Base-by-base conservation (phyloP, 1,140 invertebrate species). In the Aphelenchoides avenae region DNA sequence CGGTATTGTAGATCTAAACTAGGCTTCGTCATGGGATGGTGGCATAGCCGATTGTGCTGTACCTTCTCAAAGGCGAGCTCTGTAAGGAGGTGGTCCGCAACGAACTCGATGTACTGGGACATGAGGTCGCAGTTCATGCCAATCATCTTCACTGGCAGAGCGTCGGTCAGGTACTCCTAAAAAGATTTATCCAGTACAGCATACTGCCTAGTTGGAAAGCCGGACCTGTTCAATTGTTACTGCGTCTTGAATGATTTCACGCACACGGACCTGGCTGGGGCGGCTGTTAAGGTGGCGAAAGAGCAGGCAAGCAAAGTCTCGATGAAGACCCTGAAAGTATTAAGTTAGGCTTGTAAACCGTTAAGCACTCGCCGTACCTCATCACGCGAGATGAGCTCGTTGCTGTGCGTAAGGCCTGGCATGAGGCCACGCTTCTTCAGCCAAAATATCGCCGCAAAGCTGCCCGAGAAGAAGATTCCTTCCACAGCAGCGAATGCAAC, bases 401-500 rank as follows among this genome's bases (percentile, higher is more conserved):
- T 99, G 69, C 91, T 95, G 79, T 98, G 98, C 0, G 94, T 97
- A 11, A 99, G 80, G 11, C 95, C 95, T 31, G 94, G 94, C 94
- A 99, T 97, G 0, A 96, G 81, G 4, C 93, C 93, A 52, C 94
- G 81, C 73, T 98, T 98, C 78, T 98, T 98, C 5, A 99, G 77
- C 95, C 95, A 99, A 78, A 98, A 99, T 56, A 99, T 98, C 0
- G 94, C 84, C n/a, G 94, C 94, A 82, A 99, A 99, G 75, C 91
- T 94, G 20, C 95, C 95, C 26, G 79, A 81, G 66, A 83, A 83
- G 47, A 75, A 75, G 9, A 75, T 71, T 11, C 94, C 95, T 78
- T 99, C 95, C 0, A 99, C 94, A 5, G 92, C 89, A 39, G 95
- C 94, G n/a, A n/a, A n/a, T n/a, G 83, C 98, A 99, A 3, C 4